A percentile compares a stretch with the other conserved stretches of the same genome.
phyloP scores from a whole-genome alignment of 2,797 vertebrate species.

The Sandelia bainsii region DNA sequence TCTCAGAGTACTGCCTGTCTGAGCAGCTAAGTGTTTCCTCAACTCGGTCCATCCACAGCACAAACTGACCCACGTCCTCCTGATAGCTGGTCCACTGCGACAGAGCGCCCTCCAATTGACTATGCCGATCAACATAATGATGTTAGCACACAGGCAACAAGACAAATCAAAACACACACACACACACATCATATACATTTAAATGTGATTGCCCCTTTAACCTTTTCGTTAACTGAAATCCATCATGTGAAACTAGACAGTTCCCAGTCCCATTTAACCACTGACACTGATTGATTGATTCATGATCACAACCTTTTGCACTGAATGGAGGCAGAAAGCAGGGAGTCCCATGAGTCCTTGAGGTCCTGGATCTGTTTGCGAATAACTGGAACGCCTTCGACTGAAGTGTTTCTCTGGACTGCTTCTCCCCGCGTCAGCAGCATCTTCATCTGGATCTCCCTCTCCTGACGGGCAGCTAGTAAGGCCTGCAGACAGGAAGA shows the following conservation, averaged over 20 bases:
- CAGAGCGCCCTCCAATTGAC: conserved; percentile 94
- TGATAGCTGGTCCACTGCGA: conserved; percentile 98
- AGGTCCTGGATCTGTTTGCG: conserved; percentile 93
- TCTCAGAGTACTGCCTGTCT: conserved; percentile 90
- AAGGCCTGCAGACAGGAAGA: conserved; percentile 83
- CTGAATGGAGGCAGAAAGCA: conserved; percentile 92
- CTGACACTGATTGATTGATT: conserved; percentile 27
- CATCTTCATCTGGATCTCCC: conserved; percentile 98
- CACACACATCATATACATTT: conserved; percentile 1
- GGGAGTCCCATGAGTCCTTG: conserved; percentile 93
- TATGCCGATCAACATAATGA: conserved; percentile 69
- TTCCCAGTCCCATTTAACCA: conserved; percentile 39
- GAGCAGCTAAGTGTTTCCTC: conserved; percentile 89
- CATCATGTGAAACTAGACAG: conserved; percentile 55
- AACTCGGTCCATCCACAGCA: conserved; percentile 92
- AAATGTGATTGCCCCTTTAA: conserved; percentile 48
- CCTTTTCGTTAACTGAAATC: conserved; percentile 54
- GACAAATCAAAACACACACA: conserved; percentile 3
- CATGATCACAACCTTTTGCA: conserved; percentile 91
- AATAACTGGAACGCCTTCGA: conserved; percentile 90
- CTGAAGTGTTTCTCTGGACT: conserved; percentile 94
- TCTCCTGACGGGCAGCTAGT: conserved; percentile 92
- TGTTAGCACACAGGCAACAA: conserved; percentile 23
- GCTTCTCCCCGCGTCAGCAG: conserved; percentile 93
- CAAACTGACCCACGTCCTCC: conserved; percentile 94